These are phyloP conservation scores for Calyptomena viridis DNA, from an alignment of 2,113 vertebrate species.

Conservation along the genomic window DNA sequence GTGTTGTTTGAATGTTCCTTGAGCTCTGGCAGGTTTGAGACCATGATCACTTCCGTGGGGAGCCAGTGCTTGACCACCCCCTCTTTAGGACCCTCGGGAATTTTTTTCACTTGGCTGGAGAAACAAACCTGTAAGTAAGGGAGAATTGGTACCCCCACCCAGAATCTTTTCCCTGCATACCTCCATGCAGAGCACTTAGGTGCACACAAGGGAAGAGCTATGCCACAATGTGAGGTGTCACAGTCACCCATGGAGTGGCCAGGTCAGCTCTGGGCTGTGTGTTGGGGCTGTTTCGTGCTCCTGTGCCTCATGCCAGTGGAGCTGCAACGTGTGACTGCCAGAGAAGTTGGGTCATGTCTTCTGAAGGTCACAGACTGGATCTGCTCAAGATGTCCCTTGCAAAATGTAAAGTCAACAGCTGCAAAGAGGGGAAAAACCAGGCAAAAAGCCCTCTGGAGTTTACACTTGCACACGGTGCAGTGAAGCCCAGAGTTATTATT, in stretches of 20 bases:
- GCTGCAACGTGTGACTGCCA: neutral
- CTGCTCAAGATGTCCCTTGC: neutral
- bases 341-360: neutral
- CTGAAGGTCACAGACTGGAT: slow-evolving; percentile 15
- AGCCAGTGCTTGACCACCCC: neutral
- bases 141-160: neutral
- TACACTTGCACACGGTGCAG: neutral
- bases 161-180: neutral
- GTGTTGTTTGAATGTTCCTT: accelerated
- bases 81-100: neutral
- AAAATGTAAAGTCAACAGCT: neutral
- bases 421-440: neutral
- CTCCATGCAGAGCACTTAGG: neutral
- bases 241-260: neutral
- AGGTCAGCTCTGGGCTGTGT: neutral
- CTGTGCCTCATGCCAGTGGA: accelerated
- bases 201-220: accelerated
- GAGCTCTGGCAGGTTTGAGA: neutral
- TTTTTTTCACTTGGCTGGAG: neutral
- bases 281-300: neutral
- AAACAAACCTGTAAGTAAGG: neutral
- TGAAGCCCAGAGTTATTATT: neutral
- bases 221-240: neutral
- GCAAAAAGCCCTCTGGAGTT: neutral
- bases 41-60: neutral